Evolutionary conservation across 2,888 invertebrate genomes (phyloP), one percentile per base, ranked within the genome.

Genomic region (Pseudolycoriella hygida): DNA sequence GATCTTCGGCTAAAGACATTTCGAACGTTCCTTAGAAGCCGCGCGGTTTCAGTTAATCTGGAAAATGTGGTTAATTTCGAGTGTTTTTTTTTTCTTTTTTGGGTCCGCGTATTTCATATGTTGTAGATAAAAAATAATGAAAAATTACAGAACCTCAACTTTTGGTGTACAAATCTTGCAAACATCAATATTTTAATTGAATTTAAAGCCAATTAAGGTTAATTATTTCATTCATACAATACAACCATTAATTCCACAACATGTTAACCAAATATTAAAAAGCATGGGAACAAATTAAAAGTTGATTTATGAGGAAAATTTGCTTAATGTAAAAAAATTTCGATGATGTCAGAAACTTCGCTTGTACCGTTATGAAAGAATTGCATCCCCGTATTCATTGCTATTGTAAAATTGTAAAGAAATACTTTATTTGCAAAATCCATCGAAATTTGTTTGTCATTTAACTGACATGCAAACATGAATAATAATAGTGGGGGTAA

Each of bases 1-100:
- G 84, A 77, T 63, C 86, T 80, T 56, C 72, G 70, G 61, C 74
- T 72, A 76, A 93, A 92, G 66, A 90, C 89, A 73, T 82, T 88
- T 72, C 87, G 84, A 56, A 90, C 88, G 71, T 87, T 89, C 72
- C 86, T 84, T 71, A 96, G 80, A 65, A 96, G 78, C 59, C 93
- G 80, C 67, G 93, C 92, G 62, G 92, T 93, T 80, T 96, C 94
- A 71, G 90, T 89, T 70, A 92, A 81, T 80, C 90, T 92, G 80
- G 66, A 74, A 72, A 48, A 50, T 48, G 41, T 4, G 25, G 25
- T 44, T 40, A 44, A 17, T 6, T 39, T 39, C 19, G 25, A n/a
- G n/a, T 47, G 43, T 48, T 25, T 34, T 46, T 34, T 37, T 18
- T 47, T 49, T 50, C 12, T 25, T 25, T 25, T 25, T 25, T n/a